Conservation (phyloP, 2,888 invertebrate species). For the Aphodius sticticus region DNA sequence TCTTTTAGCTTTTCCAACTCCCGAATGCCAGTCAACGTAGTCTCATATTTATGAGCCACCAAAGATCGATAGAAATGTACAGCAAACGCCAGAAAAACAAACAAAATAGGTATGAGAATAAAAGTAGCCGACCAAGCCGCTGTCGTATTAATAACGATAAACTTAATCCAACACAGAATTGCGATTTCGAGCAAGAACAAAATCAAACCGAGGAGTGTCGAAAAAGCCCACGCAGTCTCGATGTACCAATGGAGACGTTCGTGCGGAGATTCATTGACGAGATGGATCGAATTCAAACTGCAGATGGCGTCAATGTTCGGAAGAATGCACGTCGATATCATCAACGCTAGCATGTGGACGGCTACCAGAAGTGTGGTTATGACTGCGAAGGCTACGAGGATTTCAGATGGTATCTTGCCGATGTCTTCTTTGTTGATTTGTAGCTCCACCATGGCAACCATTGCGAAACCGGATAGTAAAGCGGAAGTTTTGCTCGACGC, state of each 20-base stretch:
- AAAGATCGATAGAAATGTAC: constrained; percentile 94
- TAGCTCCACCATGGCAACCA: constrained; percentile 99
- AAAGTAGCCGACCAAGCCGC: constrained; percentile 92
- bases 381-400: constrained; percentile 91
- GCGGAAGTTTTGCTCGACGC: constrained; percentile 98
- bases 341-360: constrained; percentile 96
- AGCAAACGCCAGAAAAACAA: constrained; percentile 93
- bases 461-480: constrained; percentile 94
- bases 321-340: constrained; percentile 99
- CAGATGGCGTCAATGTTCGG: constrained; percentile 98
- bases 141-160: constrained; percentile 79
- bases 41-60: constrained; percentile 91
- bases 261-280: constrained; percentile 89
- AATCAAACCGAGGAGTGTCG: constrained; percentile 91
- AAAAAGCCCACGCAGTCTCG: constrained; percentile 97
- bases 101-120: constrained; percentile 90
- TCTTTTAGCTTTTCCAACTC: constrained; percentile 86
- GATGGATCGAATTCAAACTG: constrained; percentile 85
- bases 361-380: constrained; percentile 96
- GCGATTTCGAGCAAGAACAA: constrained; percentile 95
- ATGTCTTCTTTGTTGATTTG: constrained; percentile 72
- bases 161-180: constrained; percentile 97
- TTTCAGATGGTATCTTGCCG: constrained; percentile 77
- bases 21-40: constrained; percentile 83
- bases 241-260: constrained; percentile 93